Base-by-base conservation (phyloP, 2,113 vertebrate species). In the Camelus dromedarius region DNA sequence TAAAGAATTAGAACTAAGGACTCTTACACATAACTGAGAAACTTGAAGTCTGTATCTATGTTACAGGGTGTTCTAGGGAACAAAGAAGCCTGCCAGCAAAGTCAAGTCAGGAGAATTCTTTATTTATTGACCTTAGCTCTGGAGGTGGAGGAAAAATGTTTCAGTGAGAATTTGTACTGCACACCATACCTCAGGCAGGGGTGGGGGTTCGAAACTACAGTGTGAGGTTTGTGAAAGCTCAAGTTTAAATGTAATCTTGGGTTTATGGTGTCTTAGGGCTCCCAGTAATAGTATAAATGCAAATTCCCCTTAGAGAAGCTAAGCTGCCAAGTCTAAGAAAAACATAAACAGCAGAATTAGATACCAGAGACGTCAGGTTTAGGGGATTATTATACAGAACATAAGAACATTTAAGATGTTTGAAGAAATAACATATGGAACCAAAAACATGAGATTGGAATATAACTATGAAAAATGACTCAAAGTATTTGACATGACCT, bases 231-330 rank as follows among this genome's bases (percentile, higher is more conserved):
- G 50, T 75, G 52, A 96, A 80, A 87, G 42, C 32, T 80, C 13
- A 79, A 64, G 22, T 60, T 30, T 72, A 84, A n/a, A 93, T 69
- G 19, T 62, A 50, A 80, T 35, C 48, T 69, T 60, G 67, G 20
- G 30, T 48, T 96, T 64, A 30, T 15, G 52, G 14, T 89, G 3
- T n/a, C 62, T 86, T 73, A 54, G 22, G 42, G 7, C 46, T 89
- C 19, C 48, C 64, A 11, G 9, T 54, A 20, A 22, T 42, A 67
- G 81, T 67, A 9, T 66, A 54, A 73, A 90, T 22, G 35, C 28
- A 94, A 97, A 92, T 89, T 66, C 32, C 14, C 54, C 42, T 73
- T 66, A 79, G 54, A 67, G 70, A 93, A 85, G 19, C 11, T 79
- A 60, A 75, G 42, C 5, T 11, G 56, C 32, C 5, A 60, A 73